Percentiles rank a stretch among this genome's conserved stretches.
These are phyloP conservation scores for Crenuchus spilurus DNA, from an alignment of 2,797 vertebrate species.

Conservation along the genomic window DNA sequence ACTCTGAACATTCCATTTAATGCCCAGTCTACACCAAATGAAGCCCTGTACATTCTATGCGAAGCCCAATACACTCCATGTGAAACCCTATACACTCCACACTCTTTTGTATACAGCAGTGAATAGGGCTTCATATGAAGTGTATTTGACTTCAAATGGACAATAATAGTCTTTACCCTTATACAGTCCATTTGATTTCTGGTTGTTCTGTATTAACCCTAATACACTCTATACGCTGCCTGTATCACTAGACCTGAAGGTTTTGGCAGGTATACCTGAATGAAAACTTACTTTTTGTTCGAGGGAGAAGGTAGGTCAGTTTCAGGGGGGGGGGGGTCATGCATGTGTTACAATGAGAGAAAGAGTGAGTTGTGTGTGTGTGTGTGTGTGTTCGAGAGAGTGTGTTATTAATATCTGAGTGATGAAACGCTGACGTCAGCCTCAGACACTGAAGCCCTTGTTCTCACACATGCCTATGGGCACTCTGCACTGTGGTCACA, in stretches of 20 bases:
- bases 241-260: neutral
- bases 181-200: no score
- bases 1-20: no score
- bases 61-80: no score
- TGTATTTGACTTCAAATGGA: no score
- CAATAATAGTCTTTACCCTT: no score
- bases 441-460: conserved; percentile 73
- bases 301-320: neutral
- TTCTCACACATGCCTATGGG: conserved; percentile 64
- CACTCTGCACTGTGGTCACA: conserved; percentile 50
- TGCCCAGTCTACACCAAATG: no score
- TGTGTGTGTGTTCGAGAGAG: conserved; percentile 32
- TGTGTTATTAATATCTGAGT: conserved; percentile 71
- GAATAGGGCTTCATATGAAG: no score
- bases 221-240: no score
- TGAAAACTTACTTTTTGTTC: neutral
- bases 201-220: no score
- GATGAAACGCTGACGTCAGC: conserved; percentile 73
- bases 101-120: no score
- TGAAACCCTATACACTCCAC: no score
- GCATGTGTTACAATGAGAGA: conserved; percentile 12
- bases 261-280: neutral
- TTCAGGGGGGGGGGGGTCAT: conserved; percentile 18
- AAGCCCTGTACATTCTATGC: no score
- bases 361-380: neutral